A percentile compares a stretch with the other conserved stretches of the same genome.
Conservation (phyloP, 2,113 vertebrate genomes). For the Orthonyx spaldingii region DNA sequence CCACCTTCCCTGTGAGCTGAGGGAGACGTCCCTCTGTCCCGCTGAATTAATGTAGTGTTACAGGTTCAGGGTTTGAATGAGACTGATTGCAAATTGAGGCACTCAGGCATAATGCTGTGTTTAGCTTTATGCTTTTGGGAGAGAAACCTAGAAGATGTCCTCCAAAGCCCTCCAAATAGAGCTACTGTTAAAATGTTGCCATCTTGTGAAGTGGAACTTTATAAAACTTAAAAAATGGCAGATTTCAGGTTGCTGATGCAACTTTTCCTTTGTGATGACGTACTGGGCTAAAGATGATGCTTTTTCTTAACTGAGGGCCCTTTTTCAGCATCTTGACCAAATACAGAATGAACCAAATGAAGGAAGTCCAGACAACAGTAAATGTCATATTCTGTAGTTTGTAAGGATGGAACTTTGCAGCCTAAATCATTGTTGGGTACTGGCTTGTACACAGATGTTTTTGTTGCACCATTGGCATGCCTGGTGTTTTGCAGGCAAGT, state of each 20-base stretch:
- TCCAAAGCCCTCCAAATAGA: background rate
- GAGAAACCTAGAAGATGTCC: background rate
- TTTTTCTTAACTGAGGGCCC: background rate
- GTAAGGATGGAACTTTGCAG: background rate
- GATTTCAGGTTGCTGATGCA: background rate
- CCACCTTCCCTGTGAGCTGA: background rate
- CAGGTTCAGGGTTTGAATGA: background rate
- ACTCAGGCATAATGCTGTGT: background rate
- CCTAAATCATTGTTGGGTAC: background rate
- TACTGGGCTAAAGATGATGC: background rate
- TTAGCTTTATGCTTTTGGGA: constrained; percentile 20
- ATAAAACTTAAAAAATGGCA: background rate
- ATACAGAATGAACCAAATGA: background rate
- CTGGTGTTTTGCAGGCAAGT: background rate
- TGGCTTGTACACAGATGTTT: background rate
- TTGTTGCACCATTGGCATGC: background rate
- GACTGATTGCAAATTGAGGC: constrained; percentile 21
- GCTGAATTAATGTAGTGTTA: background rate
- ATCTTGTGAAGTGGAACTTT: background rate
- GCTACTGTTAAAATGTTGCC: background rate
- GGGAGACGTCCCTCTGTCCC: background rate
- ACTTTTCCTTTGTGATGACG: background rate
- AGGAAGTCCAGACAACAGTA: background rate
- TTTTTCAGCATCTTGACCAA: background rate
- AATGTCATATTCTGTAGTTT: background rate